Evolutionary conservation across 2,888 invertebrate species (phyloP), one percentile per base, ranked within the genome.

Genomic region (Camptogramma bilineatum): DNA sequence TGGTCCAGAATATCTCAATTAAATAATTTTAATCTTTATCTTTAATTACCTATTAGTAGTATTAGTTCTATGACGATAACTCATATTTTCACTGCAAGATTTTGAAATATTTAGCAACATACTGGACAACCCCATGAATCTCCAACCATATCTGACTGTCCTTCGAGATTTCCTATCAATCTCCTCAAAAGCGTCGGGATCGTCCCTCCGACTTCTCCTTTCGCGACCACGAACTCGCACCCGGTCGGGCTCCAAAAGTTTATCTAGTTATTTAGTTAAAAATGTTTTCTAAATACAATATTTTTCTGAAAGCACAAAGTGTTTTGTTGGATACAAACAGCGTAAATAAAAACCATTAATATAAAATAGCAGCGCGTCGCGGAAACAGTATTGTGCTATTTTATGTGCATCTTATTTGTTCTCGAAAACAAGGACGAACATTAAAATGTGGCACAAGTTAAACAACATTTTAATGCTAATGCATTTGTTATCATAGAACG

Each of bases 381-480:
- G 58, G 58, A 64, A 59, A 59, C 47, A 42, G 19, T 19, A 31
- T 60, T 24, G 21, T 44, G 21, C 42, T 47, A 52, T 62, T 59
- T 62, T 52, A 31, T 47, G 39, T 44, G 62, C 48, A 34, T 19
- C 31, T 46, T 52, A 42, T 54, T 55, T 54, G 57, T 62, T 46
- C 44, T 24, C 21, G 7, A 58, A 66, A 61, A 68, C 70, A 70
- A 71, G 72, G 73, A 60, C 69, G 64, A 42, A 63, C 68, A 64
- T 69, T 58, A 63, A 73, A 67, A 65, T 76, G 71, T 66, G 58
- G 68, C 50, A 67, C 55, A 64, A 62, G 55, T 69, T 53, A 64
- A 71, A 66, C 64, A 62, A 56, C 69, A 69, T 69, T 65, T 66
- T 68, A 55, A 69, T 52, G 69, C 60, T 67, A 66, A 70, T 77